These are phyloP conservation scores for Enteromius argenteus DNA, from an alignment of 2,797 vertebrate species.

Conservation along the genomic window DNA sequence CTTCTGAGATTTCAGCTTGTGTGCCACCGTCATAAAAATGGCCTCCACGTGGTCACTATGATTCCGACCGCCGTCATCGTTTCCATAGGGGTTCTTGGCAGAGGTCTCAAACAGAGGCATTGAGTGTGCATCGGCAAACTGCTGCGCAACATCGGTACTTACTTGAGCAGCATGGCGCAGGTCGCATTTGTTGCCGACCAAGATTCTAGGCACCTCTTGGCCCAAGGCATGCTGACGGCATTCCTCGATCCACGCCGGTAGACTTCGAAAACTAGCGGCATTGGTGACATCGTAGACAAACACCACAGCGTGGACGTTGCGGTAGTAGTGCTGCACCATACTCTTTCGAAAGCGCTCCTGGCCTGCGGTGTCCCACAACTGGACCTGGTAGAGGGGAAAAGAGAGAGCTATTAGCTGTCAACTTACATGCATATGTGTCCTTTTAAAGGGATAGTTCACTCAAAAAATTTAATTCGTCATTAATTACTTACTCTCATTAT, in stretches of 20 bases:
- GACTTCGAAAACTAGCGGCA: slow-evolving; percentile 89
- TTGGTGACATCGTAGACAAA: slow-evolving; percentile 97
- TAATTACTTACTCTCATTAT: not conserved
- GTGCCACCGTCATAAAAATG: slow-evolving; percentile 98
- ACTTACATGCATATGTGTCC: not conserved
- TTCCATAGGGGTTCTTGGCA: slow-evolving; percentile 86
- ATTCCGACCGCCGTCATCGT: slow-evolving; percentile 57
- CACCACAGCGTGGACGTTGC: slow-evolving; percentile 95
- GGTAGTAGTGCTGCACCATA: slow-evolving; percentile 99
- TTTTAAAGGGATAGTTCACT: not conserved
- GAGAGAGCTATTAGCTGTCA: not conserved
- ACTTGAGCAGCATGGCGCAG: slow-evolving; percentile 89
- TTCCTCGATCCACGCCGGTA: slow-evolving; percentile 96
- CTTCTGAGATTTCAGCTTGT: slow-evolving; percentile 98
- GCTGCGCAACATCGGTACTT: slow-evolving; percentile 91
- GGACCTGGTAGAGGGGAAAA: slow-evolving; percentile 81
- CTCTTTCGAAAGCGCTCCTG: slow-evolving; percentile 98
- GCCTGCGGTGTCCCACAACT: slow-evolving; percentile 96
- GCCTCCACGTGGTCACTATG: slow-evolving; percentile 97
- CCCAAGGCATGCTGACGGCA: slow-evolving; percentile 93
- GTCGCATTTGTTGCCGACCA: slow-evolving; percentile 98
- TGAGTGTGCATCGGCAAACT: slow-evolving; percentile 94
- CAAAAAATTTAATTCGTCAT: not conserved
- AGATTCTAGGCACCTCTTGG: slow-evolving; percentile 89
- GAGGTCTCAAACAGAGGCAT: slow-evolving; percentile 98